Evolutionary conservation across 2,113 vertebrate species (phyloP).

Genomic region (Paralichthys olivaceus): DNA sequence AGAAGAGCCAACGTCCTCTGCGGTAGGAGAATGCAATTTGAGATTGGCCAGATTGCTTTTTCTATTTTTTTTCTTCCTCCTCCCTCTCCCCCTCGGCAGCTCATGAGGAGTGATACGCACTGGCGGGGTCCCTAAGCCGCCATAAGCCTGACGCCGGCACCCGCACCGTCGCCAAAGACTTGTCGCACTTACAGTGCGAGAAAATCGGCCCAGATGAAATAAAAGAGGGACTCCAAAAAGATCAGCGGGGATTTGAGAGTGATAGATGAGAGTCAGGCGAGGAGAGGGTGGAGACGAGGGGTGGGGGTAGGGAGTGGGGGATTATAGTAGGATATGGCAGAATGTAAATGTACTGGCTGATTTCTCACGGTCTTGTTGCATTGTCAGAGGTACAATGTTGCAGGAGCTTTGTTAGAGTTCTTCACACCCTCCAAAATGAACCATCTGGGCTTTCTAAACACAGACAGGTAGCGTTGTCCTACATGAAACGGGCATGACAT

Average conservation of each 20-base stretch:
- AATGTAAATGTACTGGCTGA: constrained; percentile 49
- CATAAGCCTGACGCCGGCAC: constrained; percentile 65
- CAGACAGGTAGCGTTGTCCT: background rate
- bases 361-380: constrained; percentile 32
- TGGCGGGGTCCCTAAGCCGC: constrained; percentile 70
- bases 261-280: constrained; percentile 61
- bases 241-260: constrained; percentile 79
- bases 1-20: constrained; percentile 54
- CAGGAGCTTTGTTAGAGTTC: background rate
- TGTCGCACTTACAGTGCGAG: constrained; percentile 52
- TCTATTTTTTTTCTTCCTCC: background rate
- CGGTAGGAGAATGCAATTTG: constrained; percentile 77
- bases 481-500: background rate
- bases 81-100: constrained; percentile 47
- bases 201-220: constrained; percentile 75
- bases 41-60: constrained; percentile 81
- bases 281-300: constrained; percentile 32
- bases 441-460: background rate
- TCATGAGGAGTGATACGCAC: constrained; percentile 74
- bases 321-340: constrained; percentile 36
- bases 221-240: constrained; percentile 76
- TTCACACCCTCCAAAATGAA: background rate
- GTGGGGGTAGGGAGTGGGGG: constrained; percentile 35
- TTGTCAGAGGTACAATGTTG: constrained; percentile 9
- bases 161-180: constrained; percentile 59